These are phyloP conservation scores for Isoperla grammatica DNA, from an alignment of 2,888 invertebrate species.

Conservation along the genomic window DNA sequence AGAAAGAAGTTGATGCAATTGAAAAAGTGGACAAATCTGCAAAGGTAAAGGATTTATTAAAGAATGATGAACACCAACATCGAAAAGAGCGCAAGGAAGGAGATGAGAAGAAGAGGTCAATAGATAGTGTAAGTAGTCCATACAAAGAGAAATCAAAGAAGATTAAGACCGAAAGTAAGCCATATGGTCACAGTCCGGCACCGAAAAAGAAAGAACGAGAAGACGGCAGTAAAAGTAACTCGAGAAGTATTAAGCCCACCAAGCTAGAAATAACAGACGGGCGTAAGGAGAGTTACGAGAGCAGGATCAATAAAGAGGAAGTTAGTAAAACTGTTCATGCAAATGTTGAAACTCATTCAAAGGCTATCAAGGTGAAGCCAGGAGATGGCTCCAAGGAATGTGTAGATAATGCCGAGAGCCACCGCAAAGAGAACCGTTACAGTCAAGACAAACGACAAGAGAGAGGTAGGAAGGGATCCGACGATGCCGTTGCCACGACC, in stretches of 20 bases:
- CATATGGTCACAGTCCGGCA: neutral
- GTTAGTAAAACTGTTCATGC: neutral
- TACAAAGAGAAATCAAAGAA: slow-evolving; percentile 17
- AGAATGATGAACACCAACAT: slow-evolving; percentile 16
- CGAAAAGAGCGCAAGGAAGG: slow-evolving; percentile 25
- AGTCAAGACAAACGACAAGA: slow-evolving; percentile 24
- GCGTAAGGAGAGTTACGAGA: slow-evolving; percentile 19
- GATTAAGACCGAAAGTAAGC: slow-evolving; percentile 5
- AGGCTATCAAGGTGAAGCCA: neutral
- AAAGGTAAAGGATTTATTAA: neutral
- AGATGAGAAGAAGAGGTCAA: slow-evolving; percentile 14
- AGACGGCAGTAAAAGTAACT: neutral
- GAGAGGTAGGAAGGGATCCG: neutral
- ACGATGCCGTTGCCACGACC: too few species aligned
- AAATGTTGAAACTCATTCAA: neutral
- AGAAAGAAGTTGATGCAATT: slow-evolving; percentile 28
- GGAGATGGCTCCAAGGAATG: slow-evolving; percentile 18
- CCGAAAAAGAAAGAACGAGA: neutral
- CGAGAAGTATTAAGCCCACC: neutral
- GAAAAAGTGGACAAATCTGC: too few species aligned
- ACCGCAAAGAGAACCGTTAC: slow-evolving; percentile 24
- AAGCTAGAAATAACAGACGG: slow-evolving; percentile 8
- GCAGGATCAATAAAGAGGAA: slow-evolving; percentile 1
- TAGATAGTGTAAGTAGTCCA: neutral
- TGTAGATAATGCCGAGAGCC: slow-evolving; percentile 13